Base-by-base conservation (phyloP, 2,113 vertebrate genomes). In the Symphodus melops region DNA sequence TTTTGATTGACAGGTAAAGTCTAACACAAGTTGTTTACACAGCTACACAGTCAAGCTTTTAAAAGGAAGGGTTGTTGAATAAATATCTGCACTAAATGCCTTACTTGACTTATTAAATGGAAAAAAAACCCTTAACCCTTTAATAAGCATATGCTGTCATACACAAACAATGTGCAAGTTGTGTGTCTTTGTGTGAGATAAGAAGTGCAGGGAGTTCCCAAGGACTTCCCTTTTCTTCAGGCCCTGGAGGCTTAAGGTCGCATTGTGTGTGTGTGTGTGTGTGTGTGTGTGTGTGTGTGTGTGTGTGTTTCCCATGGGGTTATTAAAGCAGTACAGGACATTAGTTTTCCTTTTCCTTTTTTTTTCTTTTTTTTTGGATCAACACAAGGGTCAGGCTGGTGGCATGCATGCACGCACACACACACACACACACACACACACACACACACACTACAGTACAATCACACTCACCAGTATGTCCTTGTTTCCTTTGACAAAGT, bases 401-500 rank as follows among this genome's bases (percentile, higher is more conserved):
- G 8, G 53, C 68, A 33, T 6, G 28, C 28, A 5, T 5, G 5
- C 28, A 5, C 28, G 5, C 28, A 5, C 28, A 33, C 28, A 6
- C 28, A 33, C 28, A 6, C 28, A 33, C 3, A 6, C 28, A 3
- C 28, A 6, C 48, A 42, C 68, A 49, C 20, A 12, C 36, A 44
- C 37, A 55, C 49, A 66, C 25, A 68, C 23, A 53, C 2, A n/a
- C 20, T 52, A 53, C 57, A 48, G 19, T 8, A 39, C 7, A 42
- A 13, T 64, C 51, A 54, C 25, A 90, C 96, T 96, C 84, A 99
- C 98, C 96, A 99, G 86, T 80, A 98, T 72, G 0, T 95, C 96
- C 37, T 67, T 90, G 84, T 98, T 97, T 82, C 96, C 96, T 92
- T 95, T 96, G 23, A 96, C 96, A 85, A 99, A 99, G 68, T 98